Evolutionary conservation across 2,113 vertebrate genomes (phyloP).

Genomic region (Gracilinanus agilis): DNA sequence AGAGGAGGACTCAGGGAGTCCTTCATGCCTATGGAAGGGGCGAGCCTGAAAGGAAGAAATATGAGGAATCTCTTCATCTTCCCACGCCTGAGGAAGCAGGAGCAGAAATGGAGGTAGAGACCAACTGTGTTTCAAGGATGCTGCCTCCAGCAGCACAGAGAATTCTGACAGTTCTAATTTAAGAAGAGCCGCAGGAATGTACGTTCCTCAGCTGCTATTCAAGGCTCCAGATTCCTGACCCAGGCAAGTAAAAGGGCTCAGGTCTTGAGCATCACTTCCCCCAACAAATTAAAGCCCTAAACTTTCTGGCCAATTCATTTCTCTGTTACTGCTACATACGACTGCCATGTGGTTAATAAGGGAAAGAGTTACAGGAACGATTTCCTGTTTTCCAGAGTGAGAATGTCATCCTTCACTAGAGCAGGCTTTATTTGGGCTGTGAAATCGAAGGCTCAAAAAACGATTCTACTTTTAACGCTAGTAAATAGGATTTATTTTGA

Average conservation of each 20-base stretch:
- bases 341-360: not conserved
- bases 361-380: not conserved
- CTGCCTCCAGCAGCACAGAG: not conserved
- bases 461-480: not conserved
- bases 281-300: not conserved
- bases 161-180: not conserved
- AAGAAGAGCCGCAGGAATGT: not conserved
- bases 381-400: not conserved
- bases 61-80: not conserved
- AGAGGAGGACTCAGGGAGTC: not conserved
- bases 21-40: not conserved
- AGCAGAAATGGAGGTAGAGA: not conserved
- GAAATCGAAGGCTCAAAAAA: not conserved
- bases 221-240: not conserved
- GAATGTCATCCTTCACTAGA: not conserved
- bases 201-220: not conserved
- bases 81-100: not conserved
- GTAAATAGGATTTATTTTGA: conserved; percentile 12
- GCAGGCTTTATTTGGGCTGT: not conserved
- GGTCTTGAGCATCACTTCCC: not conserved
- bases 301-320: not conserved
- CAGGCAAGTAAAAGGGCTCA: not conserved
- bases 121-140: not conserved
- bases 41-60: not conserved
- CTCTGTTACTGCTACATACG: not conserved